phyloP scores from a whole-genome alignment of 2,888 invertebrate genomes.

The Dryomyza anilis region DNA sequence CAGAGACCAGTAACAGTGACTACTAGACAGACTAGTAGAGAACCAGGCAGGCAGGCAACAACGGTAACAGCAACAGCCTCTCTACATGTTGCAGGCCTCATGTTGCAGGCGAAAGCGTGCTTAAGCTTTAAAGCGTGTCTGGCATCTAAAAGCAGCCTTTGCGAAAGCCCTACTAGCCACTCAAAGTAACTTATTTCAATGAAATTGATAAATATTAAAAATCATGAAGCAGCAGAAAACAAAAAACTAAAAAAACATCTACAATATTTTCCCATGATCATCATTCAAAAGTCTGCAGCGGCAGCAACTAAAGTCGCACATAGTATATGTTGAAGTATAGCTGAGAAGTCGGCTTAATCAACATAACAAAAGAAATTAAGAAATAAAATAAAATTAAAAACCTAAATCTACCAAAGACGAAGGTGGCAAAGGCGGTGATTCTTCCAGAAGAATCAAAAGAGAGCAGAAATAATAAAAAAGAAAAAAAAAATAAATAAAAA shows the following conservation, averaged over 20 bases:
- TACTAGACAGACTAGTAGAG: not conserved
- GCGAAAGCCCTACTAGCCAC: not conserved
- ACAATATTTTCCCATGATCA: slow-evolving; percentile 50
- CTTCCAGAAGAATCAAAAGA: too few species aligned
- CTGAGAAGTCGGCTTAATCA: slow-evolving; percentile 55
- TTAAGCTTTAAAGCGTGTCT: slow-evolving; percentile 14
- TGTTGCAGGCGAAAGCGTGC: slow-evolving; percentile 25
- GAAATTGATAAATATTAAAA: slow-evolving; percentile 23
- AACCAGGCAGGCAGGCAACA: not conserved
- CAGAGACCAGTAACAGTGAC: not conserved
- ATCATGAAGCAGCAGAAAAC: slow-evolving; percentile 24
- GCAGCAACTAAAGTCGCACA: not conserved
- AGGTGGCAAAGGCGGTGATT: slow-evolving; percentile 19
- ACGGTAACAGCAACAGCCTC: not conserved
- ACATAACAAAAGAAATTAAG: slow-evolving; percentile 59
- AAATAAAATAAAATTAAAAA: slow-evolving; percentile 50
- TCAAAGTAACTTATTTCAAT: not conserved
- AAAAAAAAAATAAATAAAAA: too few species aligned
- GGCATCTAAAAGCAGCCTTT: not conserved
- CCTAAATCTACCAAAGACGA: slow-evolving; percentile 17
- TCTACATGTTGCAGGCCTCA: not conserved
- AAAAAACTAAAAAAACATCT: not conserved
- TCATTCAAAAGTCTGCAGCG: slow-evolving; percentile 33
- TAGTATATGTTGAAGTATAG: slow-evolving; percentile 37
- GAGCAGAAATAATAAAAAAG: too few species aligned